Base-by-base conservation (phyloP, 2,888 invertebrate genomes). In the Papilio demoleus region DNA sequence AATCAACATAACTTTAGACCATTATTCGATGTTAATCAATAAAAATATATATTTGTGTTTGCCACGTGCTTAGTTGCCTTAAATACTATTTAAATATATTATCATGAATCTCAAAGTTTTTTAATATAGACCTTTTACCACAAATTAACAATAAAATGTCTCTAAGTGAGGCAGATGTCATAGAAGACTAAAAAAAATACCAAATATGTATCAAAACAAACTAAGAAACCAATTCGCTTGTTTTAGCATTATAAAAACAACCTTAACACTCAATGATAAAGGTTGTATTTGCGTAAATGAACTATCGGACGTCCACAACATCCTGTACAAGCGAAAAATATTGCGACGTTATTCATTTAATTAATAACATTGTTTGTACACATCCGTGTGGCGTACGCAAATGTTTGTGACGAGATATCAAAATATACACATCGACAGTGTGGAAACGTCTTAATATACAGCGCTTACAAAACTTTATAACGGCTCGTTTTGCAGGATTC, bases 351-450 rank as follows among this genome's bases (percentile, higher is more conserved):
- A 12, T 50, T n/a, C 31, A 24, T 24, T n/a, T 50, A 27, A 53
- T 53, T 53, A 31, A 53, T 31, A 50, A 27, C 50, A 50, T 50
- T 27, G 22, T 47, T 47, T 47, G 53, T 53, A 27, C 53, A 53
- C 53, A 53, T 53, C 53, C 53, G 53, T 31, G 27, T n/a, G 6
- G 8, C 31, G 53, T n/a, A 31, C 53, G 9, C 12, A 14, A 31
- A 53, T 53, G n/a, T 53, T 27, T 53, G 31, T 53, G 31, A 27
- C 27, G 9, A 53, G n/a, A n/a, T 53, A 27, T 53, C 17, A 9
- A 53, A 12, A 53, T 53, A 24, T 53, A 27, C 31, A 17, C 6
- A 4, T 42, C 40, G n/a, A 6, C 6, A 42, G 17, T 17, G 17
- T 17, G 42, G 17, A 42, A 1, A n/a, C 40, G n/a, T n/a, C 40